Evolutionary conservation across 2,113 vertebrate genomes (phyloP).

Genomic region (Pelodiscus sinensis): DNA sequence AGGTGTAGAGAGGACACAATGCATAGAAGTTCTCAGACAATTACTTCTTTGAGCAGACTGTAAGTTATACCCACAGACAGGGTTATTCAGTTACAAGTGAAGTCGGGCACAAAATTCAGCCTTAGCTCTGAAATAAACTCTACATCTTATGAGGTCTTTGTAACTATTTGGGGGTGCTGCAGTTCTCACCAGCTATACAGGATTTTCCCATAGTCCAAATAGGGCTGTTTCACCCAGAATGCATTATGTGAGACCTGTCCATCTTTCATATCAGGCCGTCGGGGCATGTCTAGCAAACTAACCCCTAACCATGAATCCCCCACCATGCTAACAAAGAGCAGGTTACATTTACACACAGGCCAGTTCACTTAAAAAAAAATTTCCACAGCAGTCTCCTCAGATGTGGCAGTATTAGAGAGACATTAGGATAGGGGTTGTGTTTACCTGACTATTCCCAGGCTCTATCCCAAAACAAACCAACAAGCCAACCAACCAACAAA

Average conservation of each 20-base stretch:
- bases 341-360: no score
- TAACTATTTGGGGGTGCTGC: background rate
- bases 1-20: background rate
- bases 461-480: background rate
- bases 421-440: fast-evolving
- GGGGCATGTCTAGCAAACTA: background rate
- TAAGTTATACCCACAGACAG: background rate
- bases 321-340: background rate
- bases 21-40: background rate
- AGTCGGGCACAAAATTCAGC: background rate
- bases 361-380: background rate
- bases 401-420: background rate
- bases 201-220: background rate
- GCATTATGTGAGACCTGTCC: background rate
- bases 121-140: background rate
- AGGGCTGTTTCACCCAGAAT: background rate
- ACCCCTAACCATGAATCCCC: background rate
- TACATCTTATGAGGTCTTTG: no score
- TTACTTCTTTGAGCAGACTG: background rate
- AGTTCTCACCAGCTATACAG: fast-evolving
- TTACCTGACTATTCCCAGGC: background rate
- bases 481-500: background rate
- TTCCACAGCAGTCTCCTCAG: background rate
- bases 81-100: background rate
- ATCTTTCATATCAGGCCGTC: background rate